Base-by-base conservation (phyloP, 1,140 invertebrate species). In the Agrypnia vestita region DNA sequence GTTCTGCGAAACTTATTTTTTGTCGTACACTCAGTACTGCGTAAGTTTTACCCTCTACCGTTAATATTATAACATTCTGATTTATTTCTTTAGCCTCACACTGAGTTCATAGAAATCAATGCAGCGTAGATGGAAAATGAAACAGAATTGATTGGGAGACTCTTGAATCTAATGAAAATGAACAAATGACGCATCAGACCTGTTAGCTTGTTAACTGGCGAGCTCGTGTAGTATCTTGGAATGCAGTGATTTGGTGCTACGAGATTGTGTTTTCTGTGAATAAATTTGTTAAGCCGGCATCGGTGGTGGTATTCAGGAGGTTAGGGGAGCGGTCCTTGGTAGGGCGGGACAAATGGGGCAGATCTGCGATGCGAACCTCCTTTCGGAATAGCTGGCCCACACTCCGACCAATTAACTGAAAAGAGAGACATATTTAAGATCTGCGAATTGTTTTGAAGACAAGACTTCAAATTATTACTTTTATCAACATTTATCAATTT, bases 361-460 rank as follows among this genome's bases (percentile, higher is more conserved):
- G 88, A 87, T 96, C 94, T 75, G 93, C 91, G 80, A 97, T 96
- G 86, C 94, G 94, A 0, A 96, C 93, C 88, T 97, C 95, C 84
- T 96, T 95, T 64, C 94, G 94, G 86, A 97, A 97, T 59, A 96
- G 88, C 87, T 97, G 94, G 44, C 96, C 95, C 9, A 96, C 91
- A 86, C 93, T 96, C 84, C 93, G 91, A 1, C 94, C 95, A 78
- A 96, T 94, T 79, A 96, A 90, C 92, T 95, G 88, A 53, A 89
- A 88, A 84, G 69, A 78, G 9, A 64, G 9, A 3, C 9, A n/a
- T n/a, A n/a, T n/a, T n/a, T n/a, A n/a, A n/a, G n/a, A n/a, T n/a
- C n/a, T n/a, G n/a, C n/a, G n/a, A n/a, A n/a, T n/a, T n/a, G n/a
- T n/a, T n/a, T n/a, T n/a, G n/a, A n/a, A n/a, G n/a, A n/a, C n/a